phyloP scores from a whole-genome alignment of 2,113 vertebrate genomes.

The Perognathus longimembris region DNA sequence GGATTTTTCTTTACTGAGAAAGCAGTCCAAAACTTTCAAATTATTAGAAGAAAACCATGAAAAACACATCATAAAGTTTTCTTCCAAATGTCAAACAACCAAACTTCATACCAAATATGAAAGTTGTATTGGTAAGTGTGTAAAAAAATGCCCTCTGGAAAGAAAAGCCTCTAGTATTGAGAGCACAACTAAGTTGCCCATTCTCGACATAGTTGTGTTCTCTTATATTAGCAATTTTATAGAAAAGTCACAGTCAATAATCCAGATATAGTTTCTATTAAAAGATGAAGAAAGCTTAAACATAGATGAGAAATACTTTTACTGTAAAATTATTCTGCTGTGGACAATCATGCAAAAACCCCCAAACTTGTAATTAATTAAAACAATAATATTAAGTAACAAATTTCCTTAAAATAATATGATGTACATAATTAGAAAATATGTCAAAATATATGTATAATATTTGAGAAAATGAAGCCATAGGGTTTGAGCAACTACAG shows the following conservation, averaged over 20 bases:
- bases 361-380: too few species aligned
- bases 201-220: too few species aligned
- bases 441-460: background rate
- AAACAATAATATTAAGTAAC: background rate
- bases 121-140: too few species aligned
- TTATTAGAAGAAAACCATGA: too few species aligned
- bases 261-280: background rate
- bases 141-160: too few species aligned
- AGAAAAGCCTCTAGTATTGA: background rate
- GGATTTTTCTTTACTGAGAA: too few species aligned
- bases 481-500: background rate
- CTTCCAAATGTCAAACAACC: too few species aligned
- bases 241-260: background rate
- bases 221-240: background rate
- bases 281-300: background rate
- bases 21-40: too few species aligned
- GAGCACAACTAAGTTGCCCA: background rate
- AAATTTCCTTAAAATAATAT: background rate
- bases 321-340: background rate
- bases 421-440: background rate
- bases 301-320: background rate
- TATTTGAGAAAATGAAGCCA: background rate
- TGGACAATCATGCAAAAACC: background rate
- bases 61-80: too few species aligned
- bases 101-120: too few species aligned